A percentile compares a stretch with the other conserved stretches of the same genome.
Evolutionary conservation across 2,888 invertebrate species (phyloP).

Genomic region (Dichetophora obliterata): DNA sequence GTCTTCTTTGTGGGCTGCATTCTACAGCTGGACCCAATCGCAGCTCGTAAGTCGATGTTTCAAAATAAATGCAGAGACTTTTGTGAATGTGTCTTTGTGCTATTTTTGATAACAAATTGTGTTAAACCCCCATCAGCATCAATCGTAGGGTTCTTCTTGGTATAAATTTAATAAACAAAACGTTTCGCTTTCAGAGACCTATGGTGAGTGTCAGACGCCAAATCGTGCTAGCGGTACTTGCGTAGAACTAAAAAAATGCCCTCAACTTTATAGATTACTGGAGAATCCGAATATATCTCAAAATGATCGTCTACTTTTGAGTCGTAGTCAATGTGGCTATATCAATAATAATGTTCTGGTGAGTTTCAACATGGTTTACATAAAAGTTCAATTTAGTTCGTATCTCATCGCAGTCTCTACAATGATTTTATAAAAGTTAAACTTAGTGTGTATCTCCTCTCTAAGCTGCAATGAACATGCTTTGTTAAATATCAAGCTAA

Average conservation of each 20-base stretch:
- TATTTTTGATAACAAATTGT: background rate
- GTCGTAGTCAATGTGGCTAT: slow-evolving; percentile 78
- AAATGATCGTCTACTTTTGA: slow-evolving; percentile 68
- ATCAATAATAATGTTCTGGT: slow-evolving; percentile 65
- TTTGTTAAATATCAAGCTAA: too few relatives aligned
- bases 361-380: background rate
- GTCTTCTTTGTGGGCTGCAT: background rate
- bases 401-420: slow-evolving; percentile 8
- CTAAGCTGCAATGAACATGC: too few relatives aligned
- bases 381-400: background rate
- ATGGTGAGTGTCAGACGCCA: slow-evolving; percentile 59
- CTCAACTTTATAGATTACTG: slow-evolving; percentile 54
- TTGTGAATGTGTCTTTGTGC: background rate
- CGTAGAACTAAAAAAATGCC: slow-evolving; percentile 55
- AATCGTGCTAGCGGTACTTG: slow-evolving; percentile 54
- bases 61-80: background rate
- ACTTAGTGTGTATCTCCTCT: too few relatives aligned
- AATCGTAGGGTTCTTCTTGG: too few relatives aligned
- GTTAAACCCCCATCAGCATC: background rate
- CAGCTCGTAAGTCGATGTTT: slow-evolving; percentile 19
- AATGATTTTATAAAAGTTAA: background rate
- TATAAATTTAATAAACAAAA: background rate
- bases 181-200: slow-evolving; percentile 45
- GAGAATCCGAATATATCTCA: slow-evolving; percentile 44
- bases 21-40: background rate